Evolutionary conservation across 1,140 invertebrate genomes (phyloP), one percentile per base, ranked within the genome.

Genomic region (Dufourea novaeangliae): DNA sequence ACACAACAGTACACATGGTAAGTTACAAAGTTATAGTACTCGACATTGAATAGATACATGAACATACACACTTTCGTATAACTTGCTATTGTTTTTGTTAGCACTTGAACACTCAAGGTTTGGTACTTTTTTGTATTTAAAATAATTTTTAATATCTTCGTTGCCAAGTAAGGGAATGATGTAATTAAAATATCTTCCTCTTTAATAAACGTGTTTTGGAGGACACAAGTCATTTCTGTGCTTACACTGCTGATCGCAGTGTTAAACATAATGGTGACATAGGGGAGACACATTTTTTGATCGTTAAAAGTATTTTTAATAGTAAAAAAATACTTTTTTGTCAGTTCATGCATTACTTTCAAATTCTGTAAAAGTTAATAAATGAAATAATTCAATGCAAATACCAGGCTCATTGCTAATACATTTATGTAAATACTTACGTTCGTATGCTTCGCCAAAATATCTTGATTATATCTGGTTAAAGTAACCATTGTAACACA

Each of bases 241-340:
- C 85, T 87, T 50, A 85, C 64, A 70, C 72, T 78, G 17, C 68
- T 64, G 4, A 87, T 78, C 20, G 81, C 80, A 2, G 81, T 72
- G 22, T 88, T 86, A 12, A 87, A 80, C 62, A 84, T 56, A 22
- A 83, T 70, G 34, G 78, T 78, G 79, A 86, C 85, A 22, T 79
- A 87, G 7, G 46, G 34, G 6, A 75, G 52, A 61, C 64, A 70
- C 46, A 63, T 66, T 27, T 4, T 37, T n/a, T 46, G 27, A 25
- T 57, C 8, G 2, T 34, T n/a, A 69, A 37, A 59, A 50, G 57
- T 75, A 50, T 52, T 8, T 52, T 27, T 71, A 32, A 63, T 25
- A 11, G 73, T 14, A 3, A 32, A 54, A 34, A 80, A 88, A 83
- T 67, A 82, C 17, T 84, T 82, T 50, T 77, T 44, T 5, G 86